These are phyloP conservation scores for Bombus waltoni DNA, from an alignment of 1,140 invertebrate genomes.

Conservation along the genomic window DNA sequence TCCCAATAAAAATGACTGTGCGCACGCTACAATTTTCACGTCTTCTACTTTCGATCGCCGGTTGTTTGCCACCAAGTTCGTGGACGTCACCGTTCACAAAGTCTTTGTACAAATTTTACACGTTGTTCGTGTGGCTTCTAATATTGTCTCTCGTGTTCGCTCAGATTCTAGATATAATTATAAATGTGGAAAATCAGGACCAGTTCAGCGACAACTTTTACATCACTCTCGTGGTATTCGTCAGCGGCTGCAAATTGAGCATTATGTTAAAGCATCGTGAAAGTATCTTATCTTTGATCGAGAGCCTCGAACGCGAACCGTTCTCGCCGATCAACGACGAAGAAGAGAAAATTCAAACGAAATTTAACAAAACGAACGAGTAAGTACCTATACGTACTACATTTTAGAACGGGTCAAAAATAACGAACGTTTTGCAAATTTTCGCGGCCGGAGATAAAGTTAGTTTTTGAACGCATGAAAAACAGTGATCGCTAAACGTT, in stretches of 20 bases:
- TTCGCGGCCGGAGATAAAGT: background rate
- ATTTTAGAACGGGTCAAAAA: background rate
- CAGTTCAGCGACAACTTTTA: constrained; percentile 55
- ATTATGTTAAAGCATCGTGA: constrained; percentile 23
- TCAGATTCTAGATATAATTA: constrained; percentile 42
- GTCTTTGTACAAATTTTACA: constrained; percentile 35
- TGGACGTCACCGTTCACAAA: constrained; percentile 42
- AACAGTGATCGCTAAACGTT: too few species aligned
- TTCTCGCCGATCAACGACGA: constrained; percentile 43
- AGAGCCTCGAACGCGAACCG: constrained; percentile 23
- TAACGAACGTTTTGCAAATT: background rate
- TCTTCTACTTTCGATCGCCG: background rate
- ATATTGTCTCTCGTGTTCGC: constrained; percentile 18
- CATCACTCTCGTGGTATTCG: constrained; percentile 17
- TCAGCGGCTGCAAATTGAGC: constrained; percentile 32
- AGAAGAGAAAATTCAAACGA: constrained; percentile 55
- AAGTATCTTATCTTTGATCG: constrained; percentile 14
- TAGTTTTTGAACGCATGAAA: background rate
- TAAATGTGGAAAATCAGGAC: constrained; percentile 36
- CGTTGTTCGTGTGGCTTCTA: background rate
- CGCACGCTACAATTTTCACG: background rate
- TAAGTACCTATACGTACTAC: constrained; percentile 17
- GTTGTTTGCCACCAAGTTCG: constrained; percentile 22
- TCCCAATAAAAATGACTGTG: background rate
- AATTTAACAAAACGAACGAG: constrained; percentile 52